These are phyloP conservation scores for Delphinapterus leucas DNA, from an alignment of 2,113 vertebrate species.

Conservation along the genomic window DNA sequence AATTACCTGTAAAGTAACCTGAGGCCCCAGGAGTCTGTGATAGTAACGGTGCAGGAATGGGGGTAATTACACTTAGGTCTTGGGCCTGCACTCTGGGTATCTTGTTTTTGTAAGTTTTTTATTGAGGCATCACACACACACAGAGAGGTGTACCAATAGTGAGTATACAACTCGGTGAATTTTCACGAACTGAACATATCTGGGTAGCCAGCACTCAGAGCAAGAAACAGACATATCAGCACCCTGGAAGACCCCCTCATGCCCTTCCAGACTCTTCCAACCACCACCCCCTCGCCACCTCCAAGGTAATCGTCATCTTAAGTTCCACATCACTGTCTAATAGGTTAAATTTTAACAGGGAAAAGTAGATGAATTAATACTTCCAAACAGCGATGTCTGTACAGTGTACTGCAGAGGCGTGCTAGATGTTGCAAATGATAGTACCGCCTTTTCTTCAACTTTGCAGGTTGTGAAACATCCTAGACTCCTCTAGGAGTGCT, in stretches of 20 bases:
- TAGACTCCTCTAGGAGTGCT: constrained; percentile 7
- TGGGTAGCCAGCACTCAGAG: neutral
- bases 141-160: neutral
- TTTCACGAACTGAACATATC: neutral
- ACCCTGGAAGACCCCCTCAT: neutral
- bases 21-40: neutral
- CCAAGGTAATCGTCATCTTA: neutral
- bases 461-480: neutral
- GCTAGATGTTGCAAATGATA: neutral
- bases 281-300: neutral
- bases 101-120: constrained; percentile 15
- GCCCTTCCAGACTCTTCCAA: neutral
- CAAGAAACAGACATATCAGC: neutral
- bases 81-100: neutral
- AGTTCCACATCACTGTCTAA: neutral
- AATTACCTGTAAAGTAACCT: neutral
- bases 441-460: neutral
- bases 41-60: neutral
- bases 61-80: neutral
- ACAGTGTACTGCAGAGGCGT: fast-evolving
- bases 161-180: neutral
- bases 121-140: neutral
- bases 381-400: neutral
- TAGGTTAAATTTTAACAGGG: neutral
- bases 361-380: neutral